Conservation (phyloP, 2,888 invertebrate species). For the Ormyrus nitidulus region DNA sequence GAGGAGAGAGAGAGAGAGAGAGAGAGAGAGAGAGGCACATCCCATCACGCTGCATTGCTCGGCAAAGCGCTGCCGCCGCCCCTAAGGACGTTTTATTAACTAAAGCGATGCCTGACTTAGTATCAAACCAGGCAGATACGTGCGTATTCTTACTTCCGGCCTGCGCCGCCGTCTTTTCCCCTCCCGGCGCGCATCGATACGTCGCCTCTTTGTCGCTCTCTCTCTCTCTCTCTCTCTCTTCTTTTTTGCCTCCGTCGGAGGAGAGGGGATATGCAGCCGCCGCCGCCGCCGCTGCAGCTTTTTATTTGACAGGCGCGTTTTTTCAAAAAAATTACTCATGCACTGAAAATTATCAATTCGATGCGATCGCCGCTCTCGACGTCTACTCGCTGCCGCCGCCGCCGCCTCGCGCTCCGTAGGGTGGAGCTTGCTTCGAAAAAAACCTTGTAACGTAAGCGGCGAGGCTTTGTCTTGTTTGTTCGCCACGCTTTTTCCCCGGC, state of each 20-base stretch:
- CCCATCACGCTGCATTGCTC: slow-evolving; percentile 64
- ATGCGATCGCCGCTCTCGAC: slow-evolving; percentile 5
- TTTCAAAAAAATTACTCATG: slow-evolving; percentile 44
- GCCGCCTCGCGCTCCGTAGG: neutral
- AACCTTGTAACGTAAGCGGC: neutral
- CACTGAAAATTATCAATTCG: slow-evolving; percentile 48
- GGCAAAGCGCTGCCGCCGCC: slow-evolving; percentile 59
- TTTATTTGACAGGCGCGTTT: slow-evolving; percentile 36
- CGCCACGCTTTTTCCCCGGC: neutral
- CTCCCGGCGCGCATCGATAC: slow-evolving; percentile 4
- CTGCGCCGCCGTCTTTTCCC: slow-evolving; percentile 35
- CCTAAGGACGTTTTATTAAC: slow-evolving; percentile 70
- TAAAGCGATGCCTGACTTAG: slow-evolving; percentile 74
- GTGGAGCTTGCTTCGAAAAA: slow-evolving; percentile 1
- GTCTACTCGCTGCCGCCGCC: neutral
- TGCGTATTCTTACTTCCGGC: slow-evolving; percentile 73
- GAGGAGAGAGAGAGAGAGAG: slow-evolving; percentile 5
- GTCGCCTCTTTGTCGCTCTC: slow-evolving; percentile 8
- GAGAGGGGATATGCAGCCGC: too few relatives aligned
- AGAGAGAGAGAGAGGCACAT: slow-evolving; percentile 21
- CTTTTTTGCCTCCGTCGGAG: neutral
- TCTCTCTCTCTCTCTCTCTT: neutral
- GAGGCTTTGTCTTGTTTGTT: slow-evolving; percentile 21
- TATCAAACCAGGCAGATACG: slow-evolving; percentile 73
- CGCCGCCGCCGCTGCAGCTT: neutral